phyloP scores from a whole-genome alignment of 1,140 invertebrate species.

The Aethina tumida region DNA sequence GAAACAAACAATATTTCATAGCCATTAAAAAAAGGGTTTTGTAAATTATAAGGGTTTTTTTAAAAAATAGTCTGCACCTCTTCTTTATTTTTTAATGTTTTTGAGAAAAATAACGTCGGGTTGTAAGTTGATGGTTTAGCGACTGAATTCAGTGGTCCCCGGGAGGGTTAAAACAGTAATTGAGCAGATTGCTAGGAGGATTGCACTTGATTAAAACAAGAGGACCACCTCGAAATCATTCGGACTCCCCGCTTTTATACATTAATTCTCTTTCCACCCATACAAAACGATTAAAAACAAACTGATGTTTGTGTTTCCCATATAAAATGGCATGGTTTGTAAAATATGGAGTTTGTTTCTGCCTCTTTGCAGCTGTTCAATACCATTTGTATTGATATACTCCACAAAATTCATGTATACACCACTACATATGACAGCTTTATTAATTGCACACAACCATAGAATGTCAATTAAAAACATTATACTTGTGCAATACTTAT shows the following conservation, averaged over 20 bases:
- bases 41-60: too few relatives aligned
- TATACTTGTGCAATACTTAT: too few relatives aligned
- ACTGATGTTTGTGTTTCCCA: conserved; percentile 10
- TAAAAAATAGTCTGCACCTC: too few relatives aligned
- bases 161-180: conserved; percentile 14
- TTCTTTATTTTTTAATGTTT: too few relatives aligned
- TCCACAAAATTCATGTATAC: too few relatives aligned
- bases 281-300: conserved; percentile 9
- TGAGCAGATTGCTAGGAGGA: conserved; percentile 24
- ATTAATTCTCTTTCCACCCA: background rate
- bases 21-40: too few relatives aligned
- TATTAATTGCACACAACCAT: too few relatives aligned
- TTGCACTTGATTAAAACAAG: conserved; percentile 26
- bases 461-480: too few relatives aligned
- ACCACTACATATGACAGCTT: too few relatives aligned
- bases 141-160: conserved; percentile 8
- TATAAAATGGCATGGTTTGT: conserved; percentile 3
- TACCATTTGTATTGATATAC: conserved; percentile 4
- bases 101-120: conserved; percentile 7
- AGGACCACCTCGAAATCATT: conserved; percentile 15
- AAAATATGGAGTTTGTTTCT: conserved; percentile 3
- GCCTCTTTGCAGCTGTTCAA: conserved; percentile 3
- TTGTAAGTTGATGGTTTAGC: conserved; percentile 11
- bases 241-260: background rate
- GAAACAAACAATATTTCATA: too few relatives aligned